A percentile compares a stretch with the other conserved stretches of the same genome.
phyloP scores from a whole-genome alignment of 2,797 vertebrate species.

The Phoxinus dragarum region DNA sequence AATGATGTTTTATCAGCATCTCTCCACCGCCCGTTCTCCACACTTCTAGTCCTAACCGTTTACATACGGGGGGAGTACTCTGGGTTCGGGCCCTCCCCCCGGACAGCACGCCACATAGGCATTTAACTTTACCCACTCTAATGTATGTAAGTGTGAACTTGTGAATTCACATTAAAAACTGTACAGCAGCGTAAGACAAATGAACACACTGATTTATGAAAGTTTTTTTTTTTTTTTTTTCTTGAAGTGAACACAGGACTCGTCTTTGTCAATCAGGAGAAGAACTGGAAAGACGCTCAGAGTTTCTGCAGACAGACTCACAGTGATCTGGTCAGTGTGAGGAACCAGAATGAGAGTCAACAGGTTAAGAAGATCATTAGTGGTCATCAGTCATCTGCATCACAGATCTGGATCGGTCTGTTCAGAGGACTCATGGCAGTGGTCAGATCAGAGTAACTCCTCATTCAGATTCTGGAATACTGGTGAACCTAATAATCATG shows the following conservation, averaged over 20 bases:
- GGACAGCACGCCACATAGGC: too few species aligned
- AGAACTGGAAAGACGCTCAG: not conserved
- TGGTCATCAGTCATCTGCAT: fast-evolving
- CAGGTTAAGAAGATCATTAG: not conserved
- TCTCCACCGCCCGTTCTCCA: too few species aligned
- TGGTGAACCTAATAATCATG: fast-evolving
- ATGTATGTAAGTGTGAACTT: too few species aligned
- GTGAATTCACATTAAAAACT: too few species aligned
- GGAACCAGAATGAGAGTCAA: not conserved
- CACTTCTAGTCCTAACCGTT: too few species aligned
- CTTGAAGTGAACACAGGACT: not conserved
- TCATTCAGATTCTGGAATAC: fast-evolving
- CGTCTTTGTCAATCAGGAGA: fast-evolving
- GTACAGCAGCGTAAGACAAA: too few species aligned
- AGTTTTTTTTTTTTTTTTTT: not conserved
- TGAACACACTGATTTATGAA: not conserved
- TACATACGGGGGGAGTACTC: too few species aligned
- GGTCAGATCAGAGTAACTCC: slow-evolving; percentile 7
- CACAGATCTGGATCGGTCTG: slow-evolving; percentile 17
- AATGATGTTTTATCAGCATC: too few species aligned
- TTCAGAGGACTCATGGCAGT: slow-evolving; percentile 21
- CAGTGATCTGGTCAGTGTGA: not conserved
- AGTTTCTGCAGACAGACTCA: slow-evolving; percentile 1
- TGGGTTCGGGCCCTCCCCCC: too few species aligned
- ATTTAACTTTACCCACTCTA: too few species aligned